Evolutionary conservation across 2,113 vertebrate species (phyloP), one percentile per base, ranked within the genome.

Genomic region (Cinclus cinclus): DNA sequence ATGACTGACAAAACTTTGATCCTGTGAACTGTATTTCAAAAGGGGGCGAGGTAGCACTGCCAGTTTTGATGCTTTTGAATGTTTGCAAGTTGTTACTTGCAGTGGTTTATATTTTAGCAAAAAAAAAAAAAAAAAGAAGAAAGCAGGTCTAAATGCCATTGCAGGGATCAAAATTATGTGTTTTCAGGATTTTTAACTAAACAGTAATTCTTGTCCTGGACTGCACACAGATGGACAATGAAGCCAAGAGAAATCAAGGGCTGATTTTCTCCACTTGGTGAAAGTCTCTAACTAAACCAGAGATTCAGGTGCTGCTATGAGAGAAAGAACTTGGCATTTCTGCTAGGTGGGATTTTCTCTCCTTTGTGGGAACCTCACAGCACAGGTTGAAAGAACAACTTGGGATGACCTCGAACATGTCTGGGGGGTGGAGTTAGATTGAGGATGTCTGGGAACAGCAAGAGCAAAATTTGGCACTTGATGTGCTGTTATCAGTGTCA

Each of bases 381-480:
- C 22, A 8, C 20, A 75, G 4, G 4, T 19, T 10, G 8, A 21
- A 15, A 7, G 11, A 65, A 50, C 41, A 79, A 31, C 11, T 56
- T 65, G 46, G 25, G 46, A 56, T 1, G 1, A 44, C 15, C 9
- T 42, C 12, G 55, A 81, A n/a, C 7, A 10, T 6, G 7, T 27
- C 9, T 44, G 5, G 17, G 13, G 52, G 3, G 4, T 47, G 12
- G 14, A 50, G 19, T 22, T 14, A 13, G 28, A 67, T 15, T n/a
- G 25, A 73, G 15, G 9, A 11, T 27, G 8, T 23, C 24, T 44
- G 44, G 22, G 25, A 77, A 31, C 0, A 0, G 25, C 7, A 33
- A 53, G 53, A 74, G 24, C 28, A 73, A 63, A 55, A 53, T 17
- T 14, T 64, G 39, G 14, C 28, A 24, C 30, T 64, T 78, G n/a